Evolutionary conservation across 2,113 vertebrate genomes (phyloP).

Genomic region (Mobula hypostoma): DNA sequence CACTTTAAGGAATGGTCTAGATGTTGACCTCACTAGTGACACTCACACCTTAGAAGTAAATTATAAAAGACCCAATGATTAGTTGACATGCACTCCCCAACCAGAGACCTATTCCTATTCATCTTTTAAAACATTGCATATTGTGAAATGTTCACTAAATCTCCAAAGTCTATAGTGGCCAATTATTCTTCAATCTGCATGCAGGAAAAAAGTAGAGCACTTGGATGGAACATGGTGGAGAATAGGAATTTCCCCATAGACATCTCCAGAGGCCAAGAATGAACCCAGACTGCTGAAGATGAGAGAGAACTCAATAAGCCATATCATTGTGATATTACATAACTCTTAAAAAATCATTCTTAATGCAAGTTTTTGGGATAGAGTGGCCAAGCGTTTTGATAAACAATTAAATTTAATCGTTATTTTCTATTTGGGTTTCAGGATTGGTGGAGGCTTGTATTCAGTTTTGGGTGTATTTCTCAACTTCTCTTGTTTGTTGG

Average conservation of each 20-base stretch:
- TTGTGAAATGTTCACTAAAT: not conserved
- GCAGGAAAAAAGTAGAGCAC: no score
- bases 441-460: constrained; percentile 15
- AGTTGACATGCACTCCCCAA: not conserved
- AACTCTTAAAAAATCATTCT: not conserved
- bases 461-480: not conserved
- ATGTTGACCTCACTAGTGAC: no score
- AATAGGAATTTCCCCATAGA: no score
- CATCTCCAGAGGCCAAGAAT: no score
- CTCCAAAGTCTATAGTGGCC: not conserved
- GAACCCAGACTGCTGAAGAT: no score
- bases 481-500: constrained; percentile 9
- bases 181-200: no score
- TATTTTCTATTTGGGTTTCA: constrained; percentile 11
- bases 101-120: not conserved
- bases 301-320: no score
- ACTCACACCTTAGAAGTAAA: no score
- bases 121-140: not conserved
- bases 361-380: not conserved
- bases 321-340: not conserved
- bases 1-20: no score
- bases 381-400: not conserved
- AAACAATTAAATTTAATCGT: not conserved
- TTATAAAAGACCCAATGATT: no score
- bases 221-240: no score